These are phyloP conservation scores for Noctua janthe DNA, from an alignment of 2,888 invertebrate species.

Conservation along the genomic window DNA sequence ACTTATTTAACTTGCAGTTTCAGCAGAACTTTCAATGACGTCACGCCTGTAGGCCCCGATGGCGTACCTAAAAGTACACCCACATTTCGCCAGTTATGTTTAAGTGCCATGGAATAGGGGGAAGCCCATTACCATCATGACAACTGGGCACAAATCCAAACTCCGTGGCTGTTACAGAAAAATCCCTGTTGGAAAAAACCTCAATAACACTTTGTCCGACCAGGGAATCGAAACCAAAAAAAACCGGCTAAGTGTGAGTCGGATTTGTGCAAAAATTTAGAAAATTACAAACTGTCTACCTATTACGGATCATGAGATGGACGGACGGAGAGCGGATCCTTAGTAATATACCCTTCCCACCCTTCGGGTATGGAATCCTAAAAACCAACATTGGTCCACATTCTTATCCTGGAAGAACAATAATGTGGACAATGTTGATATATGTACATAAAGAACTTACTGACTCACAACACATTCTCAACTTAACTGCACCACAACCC, in stretches of 20 bases:
- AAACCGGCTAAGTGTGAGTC: too few relatives aligned
- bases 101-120: too few relatives aligned
- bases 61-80: too few relatives aligned
- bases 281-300: not conserved
- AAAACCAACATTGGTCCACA: not conserved
- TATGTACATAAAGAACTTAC: not conserved
- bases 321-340: not conserved
- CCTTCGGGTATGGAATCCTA: not conserved
- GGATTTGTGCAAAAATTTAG: too few relatives aligned
- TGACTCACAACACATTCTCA: constrained; percentile 14
- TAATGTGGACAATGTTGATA: not conserved
- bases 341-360: not conserved
- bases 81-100: too few relatives aligned
- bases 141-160: too few relatives aligned
- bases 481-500: not conserved
- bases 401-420: not conserved
- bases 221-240: too few relatives aligned
- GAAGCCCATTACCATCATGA: too few relatives aligned
- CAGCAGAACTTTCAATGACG: not conserved
- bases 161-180: too few relatives aligned
- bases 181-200: too few relatives aligned
- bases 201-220: too few relatives aligned
- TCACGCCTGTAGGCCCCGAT: not conserved
- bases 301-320: not conserved
- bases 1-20: not conserved